Conservation (phyloP, 2,888 invertebrate species). For the Dolichomitus sp. region DNA sequence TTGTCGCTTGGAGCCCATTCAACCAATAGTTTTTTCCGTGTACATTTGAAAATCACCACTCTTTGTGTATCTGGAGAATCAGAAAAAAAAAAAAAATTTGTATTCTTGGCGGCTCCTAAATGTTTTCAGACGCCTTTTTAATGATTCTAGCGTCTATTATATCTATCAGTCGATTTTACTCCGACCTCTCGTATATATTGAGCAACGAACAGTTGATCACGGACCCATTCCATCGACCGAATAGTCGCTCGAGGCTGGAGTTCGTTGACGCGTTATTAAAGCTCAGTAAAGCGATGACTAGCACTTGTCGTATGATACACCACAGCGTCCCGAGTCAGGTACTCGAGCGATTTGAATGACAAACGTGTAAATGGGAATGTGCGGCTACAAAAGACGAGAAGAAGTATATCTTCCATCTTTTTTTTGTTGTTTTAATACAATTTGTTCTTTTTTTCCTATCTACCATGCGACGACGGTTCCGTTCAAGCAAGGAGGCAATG, state of each 20-base stretch:
- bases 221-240: background rate
- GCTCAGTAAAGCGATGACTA: constrained; percentile 48
- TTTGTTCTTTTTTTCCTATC: constrained; percentile 16
- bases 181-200: background rate
- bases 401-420: background rate
- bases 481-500: constrained; percentile 41
- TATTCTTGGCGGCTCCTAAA: background rate
- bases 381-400: background rate
- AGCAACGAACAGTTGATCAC: background rate
- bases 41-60: too few relatives aligned
- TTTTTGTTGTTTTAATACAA: background rate
- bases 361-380: constrained; percentile 56
- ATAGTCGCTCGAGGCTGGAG: constrained; percentile 22
- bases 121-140: background rate
- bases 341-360: constrained; percentile 57
- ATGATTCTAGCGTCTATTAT: background rate
- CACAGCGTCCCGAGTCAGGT: constrained; percentile 2
- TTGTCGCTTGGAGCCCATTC: too few relatives aligned
- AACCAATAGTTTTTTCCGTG: too few relatives aligned
- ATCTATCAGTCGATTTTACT: background rate
- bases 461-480: constrained; percentile 19
- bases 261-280: constrained; percentile 44
- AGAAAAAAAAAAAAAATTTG: background rate
- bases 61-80: too few relatives aligned
- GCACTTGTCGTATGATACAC: constrained; percentile 27